Base-by-base conservation (phyloP, 2,113 vertebrate species). In the Hemicordylus capensis region DNA sequence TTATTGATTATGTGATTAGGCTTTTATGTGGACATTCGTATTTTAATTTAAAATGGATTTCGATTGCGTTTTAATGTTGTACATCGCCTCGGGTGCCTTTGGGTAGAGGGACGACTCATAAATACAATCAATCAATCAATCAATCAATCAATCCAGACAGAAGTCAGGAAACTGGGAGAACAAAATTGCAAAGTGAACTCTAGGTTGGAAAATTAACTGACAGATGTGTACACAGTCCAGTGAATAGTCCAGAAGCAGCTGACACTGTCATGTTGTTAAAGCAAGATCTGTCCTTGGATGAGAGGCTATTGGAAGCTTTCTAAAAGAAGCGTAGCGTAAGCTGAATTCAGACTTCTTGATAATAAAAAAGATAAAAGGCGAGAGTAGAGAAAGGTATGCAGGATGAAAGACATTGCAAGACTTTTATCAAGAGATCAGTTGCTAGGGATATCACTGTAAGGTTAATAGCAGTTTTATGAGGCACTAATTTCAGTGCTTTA, bases 41-140 rank as follows among this genome's bases (percentile, higher is more conserved):
- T 75, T 83, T 74, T 83, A 75, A 48, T 85, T 85, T 85, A 78
- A 78, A 69, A 67, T 77, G 20, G 19, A 85, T 79, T 48, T 78
- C 51, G 15, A 70, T 59, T 48, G 24, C 37, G 22, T 42, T 85
- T 78, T 72, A 85, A 85, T 72, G 76, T 28, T 46, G 31, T 69
- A 58, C 83, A 48, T 85, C 66, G 56, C 39, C 51, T 70, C 34
- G 7, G 42, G 39, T 85, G 22, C 39, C 76, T 70, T 69, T 54
- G 59, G 51, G 83, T 39, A 59, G 39, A 46, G 39, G 22, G 9
- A 44, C 20, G 66, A 67, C 28, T 56, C 63, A 51, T 58, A 77
- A 85, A 34, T 58, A 46, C 70, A 63, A 51, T 74, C 70, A 37
- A 70, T 46, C 11, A 81, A 26, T n/a, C 58, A 19, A 34, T 42